Evolutionary conservation across 2,113 vertebrate species (phyloP), one percentile per base, ranked within the genome.

Genomic region (Zingel zingel): DNA sequence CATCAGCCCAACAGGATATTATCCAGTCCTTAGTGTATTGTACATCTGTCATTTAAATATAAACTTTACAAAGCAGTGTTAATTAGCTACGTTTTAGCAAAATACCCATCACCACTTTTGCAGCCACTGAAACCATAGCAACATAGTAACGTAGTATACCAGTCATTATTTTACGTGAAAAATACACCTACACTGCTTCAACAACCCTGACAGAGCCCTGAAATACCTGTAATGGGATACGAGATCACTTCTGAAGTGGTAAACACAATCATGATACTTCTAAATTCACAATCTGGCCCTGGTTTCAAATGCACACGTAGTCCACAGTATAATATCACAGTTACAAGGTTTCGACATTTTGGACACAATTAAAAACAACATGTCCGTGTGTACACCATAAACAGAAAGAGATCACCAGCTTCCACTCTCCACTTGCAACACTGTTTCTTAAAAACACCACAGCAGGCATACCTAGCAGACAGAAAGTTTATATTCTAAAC

Each of bases 401-500:
- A 63, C 68, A 78, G 43, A 30, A 16, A 5, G 18, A 59, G 47
- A 48, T n/a, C 5, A 27, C 18, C 1, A 13, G 54, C 65, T 45
- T 45, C 36, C 6, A 2, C 15, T 57, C 5, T 23, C 2, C 23
- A 45, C 10, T 45, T 63, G n/a, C 23, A 25, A 6, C 39, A 21
- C 2, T 16, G 64, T 54, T 77, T 65, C 10, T 43, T 13, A 13
- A 19, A 19, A 61, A 36, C 15, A 66, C 72, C 54, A 68, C 6
- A 12, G 19, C 1, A 71, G 13, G 12, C 4, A 71, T 59, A 47
- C 30, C 3, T 6, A 18, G 18, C 19, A 39, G 33, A 45, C 19
- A 25, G 39, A 39, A 56, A 30, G 64, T 47, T 6, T 57, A 47
- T 67, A 72, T 81, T 62, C 57, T 39, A 66, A 83, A 71, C 64